phyloP scores from a whole-genome alignment of 2,113 vertebrate species.

The Heterotis niloticus region DNA sequence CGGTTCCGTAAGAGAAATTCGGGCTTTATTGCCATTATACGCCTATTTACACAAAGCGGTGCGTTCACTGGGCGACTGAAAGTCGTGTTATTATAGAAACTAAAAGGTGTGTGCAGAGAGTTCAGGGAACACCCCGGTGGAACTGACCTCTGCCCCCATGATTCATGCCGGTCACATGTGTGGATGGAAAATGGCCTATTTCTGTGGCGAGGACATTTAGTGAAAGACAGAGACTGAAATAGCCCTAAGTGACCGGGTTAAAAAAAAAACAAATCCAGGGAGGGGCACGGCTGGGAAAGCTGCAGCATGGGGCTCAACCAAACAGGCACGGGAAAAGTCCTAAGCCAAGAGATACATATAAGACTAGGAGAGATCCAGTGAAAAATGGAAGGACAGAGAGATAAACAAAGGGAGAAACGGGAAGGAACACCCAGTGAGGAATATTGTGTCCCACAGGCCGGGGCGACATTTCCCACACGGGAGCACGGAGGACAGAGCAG shows the following conservation, averaged over 20 bases:
- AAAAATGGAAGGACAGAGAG: not conserved
- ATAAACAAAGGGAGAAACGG: not conserved
- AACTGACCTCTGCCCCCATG: not conserved
- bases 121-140: not conserved
- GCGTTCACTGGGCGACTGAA: not conserved
- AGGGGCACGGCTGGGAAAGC: not conserved
- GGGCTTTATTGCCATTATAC: not conserved
- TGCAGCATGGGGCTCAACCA: not conserved
- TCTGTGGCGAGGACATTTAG: not conserved
- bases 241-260: not conserved
- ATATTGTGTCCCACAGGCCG: not conserved
- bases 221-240: constrained; percentile 20
- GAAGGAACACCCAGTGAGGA: not conserved
- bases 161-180: not conserved
- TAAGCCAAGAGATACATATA: not conserved
- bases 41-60: not conserved
- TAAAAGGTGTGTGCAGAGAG: not conserved
- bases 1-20: not conserved
- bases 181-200: not conserved
- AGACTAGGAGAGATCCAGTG: not conserved
- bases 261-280: not conserved
- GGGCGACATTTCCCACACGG: not conserved
- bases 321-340: not conserved
- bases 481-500: not conserved
- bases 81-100: not conserved